Evolutionary conservation across 2,888 invertebrate genomes (phyloP).

Genomic region (Scelioninae gen. 2): DNA sequence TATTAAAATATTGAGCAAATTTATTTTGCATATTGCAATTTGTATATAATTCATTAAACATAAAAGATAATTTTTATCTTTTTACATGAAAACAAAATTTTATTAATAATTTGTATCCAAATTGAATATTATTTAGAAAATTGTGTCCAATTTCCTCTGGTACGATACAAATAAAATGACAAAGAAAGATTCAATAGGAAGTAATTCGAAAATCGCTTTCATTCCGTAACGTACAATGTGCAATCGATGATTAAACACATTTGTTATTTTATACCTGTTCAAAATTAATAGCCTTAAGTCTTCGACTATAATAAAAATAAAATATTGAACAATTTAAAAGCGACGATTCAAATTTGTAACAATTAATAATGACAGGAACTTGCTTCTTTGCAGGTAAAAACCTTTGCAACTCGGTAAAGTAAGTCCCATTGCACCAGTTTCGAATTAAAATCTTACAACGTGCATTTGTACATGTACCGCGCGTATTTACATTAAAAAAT

Average conservation of each 20-base stretch:
- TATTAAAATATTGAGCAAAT: too few relatives aligned
- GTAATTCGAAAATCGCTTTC: background rate
- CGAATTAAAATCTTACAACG: conserved; percentile 8
- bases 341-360: conserved; percentile 30
- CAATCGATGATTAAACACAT: conserved; percentile 2
- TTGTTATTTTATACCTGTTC: background rate
- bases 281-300: conserved; percentile 2
- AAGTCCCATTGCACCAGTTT: conserved; percentile 1
- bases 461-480: conserved; percentile 2
- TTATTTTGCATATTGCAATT: too few relatives aligned
- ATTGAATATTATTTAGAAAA: too few relatives aligned
- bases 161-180: conserved; percentile 8
- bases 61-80: too few relatives aligned
- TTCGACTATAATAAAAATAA: background rate
- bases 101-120: too few relatives aligned
- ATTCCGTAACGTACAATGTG: conserved; percentile 3
- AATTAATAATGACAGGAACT: conserved; percentile 15
- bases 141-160: background rate
- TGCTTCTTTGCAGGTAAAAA: conserved; percentile 1
- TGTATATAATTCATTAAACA: too few relatives aligned
- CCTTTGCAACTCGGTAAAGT: background rate
- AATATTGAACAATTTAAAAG: conserved; percentile 40
- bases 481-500: conserved; percentile 40
- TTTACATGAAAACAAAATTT: too few relatives aligned
- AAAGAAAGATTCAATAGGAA: background rate